phyloP scores from a whole-genome alignment of 2,888 invertebrate species.

The Tryphoninae sp. region DNA sequence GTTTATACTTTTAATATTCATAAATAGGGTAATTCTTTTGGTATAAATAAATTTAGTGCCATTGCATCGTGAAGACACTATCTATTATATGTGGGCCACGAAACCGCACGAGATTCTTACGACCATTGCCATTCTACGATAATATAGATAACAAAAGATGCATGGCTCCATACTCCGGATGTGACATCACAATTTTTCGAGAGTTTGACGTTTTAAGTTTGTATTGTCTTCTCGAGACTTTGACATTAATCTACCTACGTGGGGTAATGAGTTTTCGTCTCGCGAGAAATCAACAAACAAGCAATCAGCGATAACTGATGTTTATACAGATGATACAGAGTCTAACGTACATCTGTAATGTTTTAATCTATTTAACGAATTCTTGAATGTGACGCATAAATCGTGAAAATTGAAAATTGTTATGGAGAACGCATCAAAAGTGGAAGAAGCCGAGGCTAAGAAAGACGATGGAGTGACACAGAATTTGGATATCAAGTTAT shows the following conservation, averaged over 20 bases:
- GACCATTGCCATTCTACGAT: neutral
- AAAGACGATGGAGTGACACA: conserved; percentile 57
- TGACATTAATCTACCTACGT: neutral
- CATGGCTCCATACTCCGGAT: neutral
- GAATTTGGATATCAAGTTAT: conserved; percentile 51
- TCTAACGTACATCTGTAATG: neutral
- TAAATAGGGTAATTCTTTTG: no score
- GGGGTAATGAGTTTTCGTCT: no score
- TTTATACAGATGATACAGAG: neutral
- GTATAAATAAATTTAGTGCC: no score
- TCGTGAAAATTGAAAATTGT: neutral
- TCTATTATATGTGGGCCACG: no score
- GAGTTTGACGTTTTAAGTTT: neutral
- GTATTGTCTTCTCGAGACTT: neutral
- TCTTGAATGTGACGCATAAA: neutral
- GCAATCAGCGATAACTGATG: neutral
- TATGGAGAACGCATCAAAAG: conserved; percentile 49
- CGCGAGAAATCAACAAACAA: neutral
- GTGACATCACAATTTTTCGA: neutral
- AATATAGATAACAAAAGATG: neutral
- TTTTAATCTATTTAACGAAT: neutral
- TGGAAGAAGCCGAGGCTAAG: conserved; percentile 53
- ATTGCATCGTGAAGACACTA: no score
- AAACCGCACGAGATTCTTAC: no score
- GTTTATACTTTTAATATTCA: no score